Percentiles rank a stretch among this genome's conserved stretches.
These are phyloP conservation scores for Nycticryphes semicollaris DNA, from an alignment of 2,113 vertebrate genomes.

Conservation along the genomic window DNA sequence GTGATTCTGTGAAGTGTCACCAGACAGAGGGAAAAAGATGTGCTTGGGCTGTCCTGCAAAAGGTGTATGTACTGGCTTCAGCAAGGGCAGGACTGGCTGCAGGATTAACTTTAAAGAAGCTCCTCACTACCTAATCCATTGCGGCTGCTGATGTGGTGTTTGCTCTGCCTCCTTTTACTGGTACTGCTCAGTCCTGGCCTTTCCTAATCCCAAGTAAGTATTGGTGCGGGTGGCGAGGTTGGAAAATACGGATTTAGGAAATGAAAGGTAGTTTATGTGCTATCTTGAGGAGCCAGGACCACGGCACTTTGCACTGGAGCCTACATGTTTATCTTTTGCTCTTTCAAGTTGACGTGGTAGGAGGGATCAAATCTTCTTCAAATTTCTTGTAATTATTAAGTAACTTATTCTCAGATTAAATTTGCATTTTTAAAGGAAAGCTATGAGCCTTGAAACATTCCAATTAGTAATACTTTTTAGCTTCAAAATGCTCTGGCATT, in stretches of 20 bases:
- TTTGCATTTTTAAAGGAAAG: conserved; percentile 35
- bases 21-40: neutral
- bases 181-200: neutral
- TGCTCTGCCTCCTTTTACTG: neutral
- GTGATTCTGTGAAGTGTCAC: neutral
- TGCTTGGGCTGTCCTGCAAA: neutral
- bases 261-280: neutral
- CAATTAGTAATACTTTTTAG: conserved; percentile 13
- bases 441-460: conserved; percentile 42
- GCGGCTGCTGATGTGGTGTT: neutral
- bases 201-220: neutral
- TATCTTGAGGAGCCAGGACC: neutral
- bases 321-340: neutral
- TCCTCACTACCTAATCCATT: neutral
- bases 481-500: conserved; percentile 3
- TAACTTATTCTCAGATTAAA: conserved; percentile 20
- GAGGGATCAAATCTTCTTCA: neutral
- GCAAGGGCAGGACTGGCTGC: neutral
- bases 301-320: neutral
- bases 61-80: neutral
- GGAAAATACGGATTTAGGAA: neutral
- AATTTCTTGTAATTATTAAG: neutral
- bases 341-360: neutral
- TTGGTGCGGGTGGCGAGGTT: neutral
- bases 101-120: neutral